Conservation (phyloP, 2,888 invertebrate genomes). For the Campoplex nolae region DNA sequence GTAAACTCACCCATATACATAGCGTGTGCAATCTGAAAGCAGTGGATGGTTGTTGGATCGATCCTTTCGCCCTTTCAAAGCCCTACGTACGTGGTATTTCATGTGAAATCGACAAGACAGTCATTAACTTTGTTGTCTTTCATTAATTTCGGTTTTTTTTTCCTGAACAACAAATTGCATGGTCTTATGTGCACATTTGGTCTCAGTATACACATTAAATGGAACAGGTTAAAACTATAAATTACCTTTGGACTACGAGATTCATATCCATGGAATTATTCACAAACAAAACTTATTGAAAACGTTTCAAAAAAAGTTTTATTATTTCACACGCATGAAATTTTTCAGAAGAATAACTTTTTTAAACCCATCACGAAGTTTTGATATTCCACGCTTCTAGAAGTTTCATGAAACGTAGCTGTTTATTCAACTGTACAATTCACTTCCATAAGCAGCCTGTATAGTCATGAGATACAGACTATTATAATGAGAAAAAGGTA, state of each 20-base stretch:
- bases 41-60: constrained; percentile 46
- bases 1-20: constrained; percentile 24
- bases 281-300: neutral
- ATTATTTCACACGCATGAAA: too few relatives aligned
- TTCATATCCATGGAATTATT: neutral
- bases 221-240: neutral
- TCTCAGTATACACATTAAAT: neutral
- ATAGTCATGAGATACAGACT: neutral
- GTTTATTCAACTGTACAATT: neutral
- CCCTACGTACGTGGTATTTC: neutral
- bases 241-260: neutral
- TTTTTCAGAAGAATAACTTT: too few relatives aligned
- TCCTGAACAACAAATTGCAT: neutral
- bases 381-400: neutral
- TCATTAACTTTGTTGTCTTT: neutral
- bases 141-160: neutral
- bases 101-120: neutral
- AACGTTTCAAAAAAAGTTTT: neutral
- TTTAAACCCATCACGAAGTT: too few relatives aligned
- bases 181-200: neutral
- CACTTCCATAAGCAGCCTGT: neutral
- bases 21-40: constrained; percentile 12
- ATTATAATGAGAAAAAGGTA: neutral
- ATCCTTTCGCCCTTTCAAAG: constrained; percentile 14
- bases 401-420: neutral